Evolutionary conservation across 2,797 vertebrate genomes (phyloP), one percentile per base, ranked within the genome.

Genomic region (Phoxinus dragarum): DNA sequence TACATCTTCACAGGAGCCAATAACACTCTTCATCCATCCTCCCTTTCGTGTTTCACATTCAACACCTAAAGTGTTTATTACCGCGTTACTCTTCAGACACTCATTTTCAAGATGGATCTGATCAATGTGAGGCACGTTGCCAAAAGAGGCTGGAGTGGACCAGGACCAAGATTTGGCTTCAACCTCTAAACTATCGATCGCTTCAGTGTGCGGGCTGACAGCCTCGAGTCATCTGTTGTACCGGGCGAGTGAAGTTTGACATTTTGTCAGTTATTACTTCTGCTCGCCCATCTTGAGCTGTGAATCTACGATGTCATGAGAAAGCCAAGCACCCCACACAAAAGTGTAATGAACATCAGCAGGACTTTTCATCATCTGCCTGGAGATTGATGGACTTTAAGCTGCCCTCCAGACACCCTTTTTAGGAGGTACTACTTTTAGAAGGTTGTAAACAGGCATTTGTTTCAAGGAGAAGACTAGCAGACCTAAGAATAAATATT

Each of bases 151-250:
- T 6, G 12, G 34, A 64, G 40, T 87, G 61, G 82, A 73, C 77
- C 68, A 73, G 44, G 69, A 85, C 77, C 23, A 17, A 80, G 84
- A 67, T 66, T 80, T 74, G 77, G 56, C 84, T 80, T 80, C 88
- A 87, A 84, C 86, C 89, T 90, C 86, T 87, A 88, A 88, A 79
- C 88, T 86, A 86, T 80, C 73, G 90, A 91, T 86, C 81, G 27
- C 52, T 36, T 82, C 84, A 12, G 27, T 68, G 54, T 81, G 76
- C 14, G 54, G 54, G 54, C 71, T 68, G 71, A 73, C 84, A 81
- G 59, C 67, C 49, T 47, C 19, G 34, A 88, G 59, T 76, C 78
- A 80, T 88, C 87, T 87, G 86, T 90, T 87, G 73, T 61, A 86
- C 86, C 89, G n/a, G 40, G 88, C 82, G 80, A 44, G 78, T n/a